These are phyloP conservation scores for Salarias fasciatus DNA, from an alignment of 2,797 vertebrate genomes.

Conservation along the genomic window DNA sequence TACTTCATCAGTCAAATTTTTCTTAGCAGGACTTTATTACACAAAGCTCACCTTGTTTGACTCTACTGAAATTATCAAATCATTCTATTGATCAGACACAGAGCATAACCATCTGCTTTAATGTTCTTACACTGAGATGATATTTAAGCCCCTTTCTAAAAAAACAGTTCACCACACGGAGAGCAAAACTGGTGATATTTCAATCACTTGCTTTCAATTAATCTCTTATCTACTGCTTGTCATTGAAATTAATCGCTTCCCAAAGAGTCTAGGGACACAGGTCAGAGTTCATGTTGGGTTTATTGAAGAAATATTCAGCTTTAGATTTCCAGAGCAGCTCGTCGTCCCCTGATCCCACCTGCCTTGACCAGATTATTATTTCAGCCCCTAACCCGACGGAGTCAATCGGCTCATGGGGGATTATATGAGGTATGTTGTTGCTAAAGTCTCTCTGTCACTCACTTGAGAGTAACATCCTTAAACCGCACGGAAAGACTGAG, in stretches of 20 bases:
- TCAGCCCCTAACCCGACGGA: slow-evolving; percentile 42
- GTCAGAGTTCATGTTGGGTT: neutral
- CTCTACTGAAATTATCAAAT: no score
- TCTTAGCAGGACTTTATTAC: no score
- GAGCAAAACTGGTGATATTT: slow-evolving; percentile 14
- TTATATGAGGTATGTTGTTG: slow-evolving; percentile 57
- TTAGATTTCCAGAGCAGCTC: slow-evolving; percentile 20
- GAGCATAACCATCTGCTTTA: no score
- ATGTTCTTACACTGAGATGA: no score
- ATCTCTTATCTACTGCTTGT: slow-evolving; percentile 17
- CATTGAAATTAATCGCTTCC: neutral
- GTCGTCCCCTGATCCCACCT: slow-evolving; percentile 43
- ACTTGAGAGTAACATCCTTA: slow-evolving; percentile 37
- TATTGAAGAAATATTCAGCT: slow-evolving; percentile 21
- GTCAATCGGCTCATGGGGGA: slow-evolving; percentile 69
- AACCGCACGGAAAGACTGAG: slow-evolving; percentile 10
- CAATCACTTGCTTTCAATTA: slow-evolving; percentile 4
- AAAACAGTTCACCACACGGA: no score
- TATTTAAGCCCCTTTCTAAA: no score
- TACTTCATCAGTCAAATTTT: no score
- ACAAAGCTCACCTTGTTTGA: no score
- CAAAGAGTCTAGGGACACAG: no score
- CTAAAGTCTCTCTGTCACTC: slow-evolving; percentile 21
- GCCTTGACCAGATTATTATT: slow-evolving; percentile 53
- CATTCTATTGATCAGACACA: no score